Conservation (phyloP, 1,140 invertebrate species). For the Archivesica marissinica region DNA sequence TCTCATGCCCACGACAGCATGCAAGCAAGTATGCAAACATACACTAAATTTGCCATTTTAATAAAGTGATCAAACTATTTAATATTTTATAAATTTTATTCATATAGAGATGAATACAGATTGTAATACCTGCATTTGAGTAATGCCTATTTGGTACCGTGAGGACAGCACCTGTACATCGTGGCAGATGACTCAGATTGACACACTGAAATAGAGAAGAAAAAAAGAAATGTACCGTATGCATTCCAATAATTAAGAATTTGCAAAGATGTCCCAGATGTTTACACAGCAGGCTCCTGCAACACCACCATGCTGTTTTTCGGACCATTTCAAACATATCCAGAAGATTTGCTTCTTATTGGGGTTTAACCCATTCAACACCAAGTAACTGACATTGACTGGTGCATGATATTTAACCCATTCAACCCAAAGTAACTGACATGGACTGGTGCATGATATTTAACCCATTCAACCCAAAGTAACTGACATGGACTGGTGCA, state of each 20-base stretch:
- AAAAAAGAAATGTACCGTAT: background rate
- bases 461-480: too few species aligned
- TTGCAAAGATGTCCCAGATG: background rate
- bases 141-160: conserved; percentile 35
- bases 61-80: background rate
- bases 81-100: background rate
- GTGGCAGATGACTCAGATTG: conserved; percentile 19
- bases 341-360: background rate
- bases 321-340: background rate
- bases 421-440: too few species aligned
- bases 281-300: too few species aligned
- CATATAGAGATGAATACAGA: background rate
- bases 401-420: too few species aligned
- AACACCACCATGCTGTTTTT: background rate
- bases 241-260: background rate
- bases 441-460: too few species aligned
- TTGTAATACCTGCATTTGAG: conserved; percentile 57
- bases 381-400: too few species aligned
- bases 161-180: conserved; percentile 32
- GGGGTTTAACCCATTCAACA: background rate
- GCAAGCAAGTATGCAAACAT: background rate
- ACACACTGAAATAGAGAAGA: conserved; percentile 46
- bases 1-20: background rate
- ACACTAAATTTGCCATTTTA: too few species aligned
- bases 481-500: too few species aligned